These are phyloP conservation scores for Proales similis DNA, from an alignment of 1,140 invertebrate genomes.

Conservation along the genomic window DNA sequence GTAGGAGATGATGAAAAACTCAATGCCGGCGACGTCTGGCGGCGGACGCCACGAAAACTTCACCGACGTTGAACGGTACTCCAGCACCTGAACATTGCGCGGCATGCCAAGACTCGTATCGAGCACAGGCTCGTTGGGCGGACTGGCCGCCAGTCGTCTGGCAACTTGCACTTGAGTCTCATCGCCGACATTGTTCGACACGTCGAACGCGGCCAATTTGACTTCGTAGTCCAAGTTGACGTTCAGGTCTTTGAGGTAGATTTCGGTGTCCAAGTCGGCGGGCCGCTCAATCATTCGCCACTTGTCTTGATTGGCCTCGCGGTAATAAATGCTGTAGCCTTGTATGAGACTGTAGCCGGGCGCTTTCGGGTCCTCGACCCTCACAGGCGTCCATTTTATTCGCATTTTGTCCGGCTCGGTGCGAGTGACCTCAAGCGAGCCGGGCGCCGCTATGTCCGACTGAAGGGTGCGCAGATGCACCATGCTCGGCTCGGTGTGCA, in stretches of 20 bases:
- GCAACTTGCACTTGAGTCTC: slow-evolving; percentile 1
- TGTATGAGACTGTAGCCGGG: background rate
- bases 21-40: background rate
- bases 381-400: slow-evolving; percentile 12
- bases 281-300: slow-evolving; percentile 12
- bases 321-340: background rate
- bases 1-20: slow-evolving; percentile 26
- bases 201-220: slow-evolving; percentile 11
- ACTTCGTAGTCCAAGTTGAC: slow-evolving; percentile 1
- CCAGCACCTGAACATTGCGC: slow-evolving; percentile 4
- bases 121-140: background rate
- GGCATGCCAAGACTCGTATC: slow-evolving; percentile 3
- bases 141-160: background rate
- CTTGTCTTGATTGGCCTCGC: background rate
- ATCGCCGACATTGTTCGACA: slow-evolving; percentile 7
- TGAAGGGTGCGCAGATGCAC: slow-evolving; percentile 12
- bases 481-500: slow-evolving; percentile 1
- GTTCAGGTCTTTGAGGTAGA: background rate
- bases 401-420: slow-evolving; percentile 18
- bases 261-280: slow-evolving; percentile 1
- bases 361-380: background rate
- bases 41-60: slow-evolving; percentile 34
- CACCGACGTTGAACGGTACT: slow-evolving; percentile 20
- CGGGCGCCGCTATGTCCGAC: background rate
- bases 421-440: background rate